Conservation (phyloP, 2,113 vertebrate genomes). For the Pseudonaja textilis region DNA sequence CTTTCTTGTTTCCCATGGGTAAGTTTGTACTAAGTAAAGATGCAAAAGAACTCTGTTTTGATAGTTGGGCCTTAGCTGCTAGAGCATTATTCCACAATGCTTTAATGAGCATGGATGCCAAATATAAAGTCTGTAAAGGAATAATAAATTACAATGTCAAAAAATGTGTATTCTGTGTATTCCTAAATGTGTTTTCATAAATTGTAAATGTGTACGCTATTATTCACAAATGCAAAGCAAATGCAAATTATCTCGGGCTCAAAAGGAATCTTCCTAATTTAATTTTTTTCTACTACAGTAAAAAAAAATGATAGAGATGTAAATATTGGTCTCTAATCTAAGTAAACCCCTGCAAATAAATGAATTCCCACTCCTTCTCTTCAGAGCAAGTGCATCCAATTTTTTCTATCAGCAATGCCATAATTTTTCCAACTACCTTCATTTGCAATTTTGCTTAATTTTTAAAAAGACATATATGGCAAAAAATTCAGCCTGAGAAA, state of each 20-base stretch:
- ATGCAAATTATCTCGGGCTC: background rate
- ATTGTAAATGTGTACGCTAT: background rate
- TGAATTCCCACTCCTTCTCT: background rate
- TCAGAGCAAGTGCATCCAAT: background rate
- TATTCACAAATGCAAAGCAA: background rate
- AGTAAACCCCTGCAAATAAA: background rate
- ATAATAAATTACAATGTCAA: constrained; percentile 18
- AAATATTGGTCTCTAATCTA: background rate
- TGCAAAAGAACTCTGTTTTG: constrained; percentile 98
- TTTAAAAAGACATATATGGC: background rate
- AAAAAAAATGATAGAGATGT: background rate
- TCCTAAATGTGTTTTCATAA: background rate
- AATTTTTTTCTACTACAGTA: background rate
- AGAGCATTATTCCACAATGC: constrained; percentile 98
- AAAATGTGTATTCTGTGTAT: background rate
- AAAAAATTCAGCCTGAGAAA: background rate
- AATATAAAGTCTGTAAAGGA: constrained; percentile 86
- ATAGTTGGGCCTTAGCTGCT: constrained; percentile 95
- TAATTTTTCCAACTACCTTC: background rate
- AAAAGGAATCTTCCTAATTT: background rate
- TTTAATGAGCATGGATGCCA: constrained; percentile 99
- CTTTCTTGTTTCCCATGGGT: constrained; percentile 98
- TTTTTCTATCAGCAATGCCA: background rate
- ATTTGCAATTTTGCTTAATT: background rate
- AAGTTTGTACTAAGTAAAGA: constrained; percentile 96